These are phyloP conservation scores for Nomada hirtipes DNA, from an alignment of 2,888 invertebrate genomes.

Conservation along the genomic window DNA sequence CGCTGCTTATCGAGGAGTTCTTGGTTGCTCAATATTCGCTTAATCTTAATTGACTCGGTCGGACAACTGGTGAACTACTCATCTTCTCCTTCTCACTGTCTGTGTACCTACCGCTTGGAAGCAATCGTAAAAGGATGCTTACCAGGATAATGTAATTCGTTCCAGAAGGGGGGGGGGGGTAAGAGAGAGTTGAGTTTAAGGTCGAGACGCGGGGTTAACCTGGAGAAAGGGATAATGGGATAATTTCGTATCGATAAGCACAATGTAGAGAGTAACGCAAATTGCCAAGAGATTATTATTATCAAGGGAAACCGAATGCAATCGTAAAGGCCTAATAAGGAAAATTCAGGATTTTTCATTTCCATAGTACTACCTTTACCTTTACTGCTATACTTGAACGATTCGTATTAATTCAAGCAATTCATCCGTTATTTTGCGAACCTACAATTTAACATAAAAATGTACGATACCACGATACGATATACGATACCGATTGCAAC, in stretches of 20 bases:
- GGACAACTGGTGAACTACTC: not conserved
- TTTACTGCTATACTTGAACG: no score
- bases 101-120: not conserved
- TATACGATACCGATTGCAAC: no score
- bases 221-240: not conserved
- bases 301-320: no score
- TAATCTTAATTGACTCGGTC: conserved; percentile 31
- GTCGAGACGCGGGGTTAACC: not conserved
- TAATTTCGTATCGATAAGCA: not conserved
- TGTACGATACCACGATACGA: no score
- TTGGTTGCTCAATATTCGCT: conserved; percentile 26
- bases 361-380: no score
- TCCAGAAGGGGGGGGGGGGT: not conserved
- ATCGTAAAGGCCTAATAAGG: not conserved
- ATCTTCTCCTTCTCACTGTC: not conserved
- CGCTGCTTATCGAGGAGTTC: conserved; percentile 9
- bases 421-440: no score
- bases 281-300: not conserved
- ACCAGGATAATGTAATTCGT: not conserved
- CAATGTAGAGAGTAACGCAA: not conserved
- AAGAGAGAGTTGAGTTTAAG: not conserved
- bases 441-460: not conserved
- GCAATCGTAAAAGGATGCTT: conserved; percentile 25
- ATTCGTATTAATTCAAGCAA: no score
- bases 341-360: not conserved